Evolutionary conservation across 1,140 invertebrate genomes (phyloP).

Genomic region (Drosophila hydei): DNA sequence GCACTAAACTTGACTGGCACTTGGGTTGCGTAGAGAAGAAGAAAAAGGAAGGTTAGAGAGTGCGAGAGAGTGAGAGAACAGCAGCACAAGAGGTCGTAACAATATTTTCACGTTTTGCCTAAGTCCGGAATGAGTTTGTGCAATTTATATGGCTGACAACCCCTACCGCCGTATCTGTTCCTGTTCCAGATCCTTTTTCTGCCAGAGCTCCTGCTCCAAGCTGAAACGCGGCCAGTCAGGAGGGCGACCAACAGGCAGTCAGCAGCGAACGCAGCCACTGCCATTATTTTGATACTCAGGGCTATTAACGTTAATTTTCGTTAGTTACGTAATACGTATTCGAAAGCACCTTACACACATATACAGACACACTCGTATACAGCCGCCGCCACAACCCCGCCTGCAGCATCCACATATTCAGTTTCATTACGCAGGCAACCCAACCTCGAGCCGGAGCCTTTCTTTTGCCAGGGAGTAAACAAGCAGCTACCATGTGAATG

Average conservation of each 20-base stretch:
- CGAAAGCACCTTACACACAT: constrained; percentile 72
- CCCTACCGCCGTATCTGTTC: constrained; percentile 13
- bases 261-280: constrained; percentile 26
- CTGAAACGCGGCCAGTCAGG: constrained; percentile 29
- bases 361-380: constrained; percentile 15
- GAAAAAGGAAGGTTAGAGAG: not conserved
- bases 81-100: constrained; percentile 64
- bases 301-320: constrained; percentile 83
- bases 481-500: constrained; percentile 65
- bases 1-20: constrained; percentile 21
- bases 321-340: constrained; percentile 82
- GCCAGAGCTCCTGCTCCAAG: constrained; percentile 2
- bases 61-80: constrained; percentile 14
- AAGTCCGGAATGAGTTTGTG: constrained; percentile 81
- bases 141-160: constrained; percentile 63
- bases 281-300: constrained; percentile 79
- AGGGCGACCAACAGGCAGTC: constrained; percentile 51
- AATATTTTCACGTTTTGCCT: constrained; percentile 82
- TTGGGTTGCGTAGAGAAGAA: not conserved
- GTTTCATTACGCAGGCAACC: constrained; percentile 66
- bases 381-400: constrained; percentile 4
- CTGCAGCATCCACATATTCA: constrained; percentile 37
- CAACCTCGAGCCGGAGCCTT: constrained; percentile 31
- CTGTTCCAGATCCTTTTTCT: constrained; percentile 12
- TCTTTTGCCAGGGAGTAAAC: constrained; percentile 57